Base-by-base conservation (phyloP, 2,888 invertebrate species). In the Notocelia uddmanniana region DNA sequence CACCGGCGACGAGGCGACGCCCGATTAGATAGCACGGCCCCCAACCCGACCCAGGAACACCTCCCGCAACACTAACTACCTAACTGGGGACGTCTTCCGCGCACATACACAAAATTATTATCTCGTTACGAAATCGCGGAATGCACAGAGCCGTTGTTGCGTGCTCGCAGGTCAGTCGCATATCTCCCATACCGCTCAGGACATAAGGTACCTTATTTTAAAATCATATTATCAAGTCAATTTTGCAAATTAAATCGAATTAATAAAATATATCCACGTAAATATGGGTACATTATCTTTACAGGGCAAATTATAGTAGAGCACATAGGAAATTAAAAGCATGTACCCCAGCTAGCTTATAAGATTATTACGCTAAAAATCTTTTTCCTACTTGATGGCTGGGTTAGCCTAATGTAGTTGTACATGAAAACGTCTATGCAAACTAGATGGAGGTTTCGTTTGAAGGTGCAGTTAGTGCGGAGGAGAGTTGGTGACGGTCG, bases 1-100 rank as follows among this genome's bases (percentile, higher is more conserved):
- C 91, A 91, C 91, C 90, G 86, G 85, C 89, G 90, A 86, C 87
- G 90, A 86, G 81, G 84, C 85, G 87, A 87, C 89, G 86, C 88
- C 87, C 87, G 92, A 91, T 91, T 89, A 90, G 91, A 92, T 91
- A 89, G 85, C 85, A 83, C 83, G 81, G 84, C 83, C 86, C 84
- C 85, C 84, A 84, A 85, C 86, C 82, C 85, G 88, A 89, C 88
- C 86, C 81, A 80, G 80, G 83, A 81, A 84, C 85, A 81, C 86
- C 88, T 84, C 83, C 85, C 80, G 75, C 79, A 78, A 74, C 79
- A 77, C 79, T 77, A 68, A 73, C 78, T 77, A 31, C 31, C 31
- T 31, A 76, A 78, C 79, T 73, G 74, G 77, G 78, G 80, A 77
- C 82, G 84, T 85, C 83, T 83, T 74, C 74, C 77, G 75, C 79